Evolutionary conservation across 2,888 invertebrate genomes (phyloP).

Genomic region (Incurvaria masculella): DNA sequence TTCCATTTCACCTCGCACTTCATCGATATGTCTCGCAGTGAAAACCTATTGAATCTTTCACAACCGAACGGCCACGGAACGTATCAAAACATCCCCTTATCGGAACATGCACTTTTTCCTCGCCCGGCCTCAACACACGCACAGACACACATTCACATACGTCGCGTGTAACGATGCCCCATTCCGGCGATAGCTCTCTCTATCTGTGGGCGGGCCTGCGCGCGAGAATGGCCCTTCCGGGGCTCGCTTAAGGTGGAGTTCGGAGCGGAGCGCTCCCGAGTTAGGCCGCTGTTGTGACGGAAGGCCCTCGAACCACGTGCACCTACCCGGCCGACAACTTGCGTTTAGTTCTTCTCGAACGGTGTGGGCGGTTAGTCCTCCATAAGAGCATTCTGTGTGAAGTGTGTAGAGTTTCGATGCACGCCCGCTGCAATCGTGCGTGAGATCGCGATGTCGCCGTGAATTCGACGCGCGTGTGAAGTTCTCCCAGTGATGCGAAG

Average conservation of each 20-base stretch:
- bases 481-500: too few relatives aligned
- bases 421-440: constrained; percentile 32
- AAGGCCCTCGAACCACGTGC: constrained; percentile 55
- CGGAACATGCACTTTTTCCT: constrained; percentile 37
- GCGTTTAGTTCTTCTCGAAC: constrained; percentile 54
- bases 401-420: constrained; percentile 37
- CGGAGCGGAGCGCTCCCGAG: neutral
- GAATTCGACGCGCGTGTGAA: constrained; percentile 42
- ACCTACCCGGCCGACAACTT: constrained; percentile 40
- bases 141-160: constrained; percentile 29
- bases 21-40: neutral
- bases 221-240: neutral
- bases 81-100: neutral
- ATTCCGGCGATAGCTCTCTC: neutral
- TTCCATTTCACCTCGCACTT: too few relatives aligned
- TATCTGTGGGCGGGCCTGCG: neutral
- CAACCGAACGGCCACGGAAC: neutral
- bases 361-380: constrained; percentile 53
- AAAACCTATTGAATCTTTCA: neutral
- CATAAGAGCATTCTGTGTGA: constrained; percentile 41
- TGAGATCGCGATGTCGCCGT: constrained; percentile 25
- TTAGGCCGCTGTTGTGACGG: neutral
- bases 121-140: constrained; percentile 24
- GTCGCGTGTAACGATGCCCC: neutral
- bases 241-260: neutral